These are phyloP conservation scores for Drosophila kanapiae DNA, from an alignment of 1,140 invertebrate species.

Conservation along the genomic window DNA sequence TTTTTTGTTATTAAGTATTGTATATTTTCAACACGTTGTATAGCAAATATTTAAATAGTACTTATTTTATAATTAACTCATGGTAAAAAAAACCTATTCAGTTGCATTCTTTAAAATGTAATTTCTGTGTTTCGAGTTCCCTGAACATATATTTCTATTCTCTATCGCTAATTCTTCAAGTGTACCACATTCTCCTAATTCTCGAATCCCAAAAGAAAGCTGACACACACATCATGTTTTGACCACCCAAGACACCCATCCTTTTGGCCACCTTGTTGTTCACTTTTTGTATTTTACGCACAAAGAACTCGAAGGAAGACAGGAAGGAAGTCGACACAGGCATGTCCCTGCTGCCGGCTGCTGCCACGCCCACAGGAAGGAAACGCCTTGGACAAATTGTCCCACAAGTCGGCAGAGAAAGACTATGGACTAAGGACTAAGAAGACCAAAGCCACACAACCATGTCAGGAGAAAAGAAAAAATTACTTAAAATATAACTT, in stretches of 20 bases:
- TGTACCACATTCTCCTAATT: conserved; percentile 11
- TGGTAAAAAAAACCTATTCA: no score
- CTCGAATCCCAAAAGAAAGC: conserved; percentile 9
- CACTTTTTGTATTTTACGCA: conserved; percentile 46
- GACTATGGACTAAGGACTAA: conserved; percentile 12
- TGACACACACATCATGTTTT: conserved; percentile 41
- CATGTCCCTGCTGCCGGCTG: conserved; percentile 50
- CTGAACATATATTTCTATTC: neutral
- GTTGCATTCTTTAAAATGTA: no score
- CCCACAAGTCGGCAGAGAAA: conserved; percentile 27
- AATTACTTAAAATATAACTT: conserved; percentile 53
- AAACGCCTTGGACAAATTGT: conserved; percentile 74
- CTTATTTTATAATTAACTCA: no score
- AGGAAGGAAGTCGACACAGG: conserved; percentile 74
- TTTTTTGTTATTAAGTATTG: no score
- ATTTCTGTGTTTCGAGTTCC: no score
- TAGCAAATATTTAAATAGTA: no score
- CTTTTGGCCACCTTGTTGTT: conserved; percentile 18
- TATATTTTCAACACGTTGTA: no score
- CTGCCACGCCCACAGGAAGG: conserved; percentile 61
- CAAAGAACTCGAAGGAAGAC: conserved; percentile 49
- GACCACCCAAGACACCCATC: conserved; percentile 24
- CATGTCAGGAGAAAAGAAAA: conserved; percentile 28
- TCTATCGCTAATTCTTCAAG: neutral
- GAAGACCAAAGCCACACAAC: conserved; percentile 10